Evolutionary conservation across 2,113 vertebrate genomes (phyloP).

Genomic region (Eleginops maclovinus): DNA sequence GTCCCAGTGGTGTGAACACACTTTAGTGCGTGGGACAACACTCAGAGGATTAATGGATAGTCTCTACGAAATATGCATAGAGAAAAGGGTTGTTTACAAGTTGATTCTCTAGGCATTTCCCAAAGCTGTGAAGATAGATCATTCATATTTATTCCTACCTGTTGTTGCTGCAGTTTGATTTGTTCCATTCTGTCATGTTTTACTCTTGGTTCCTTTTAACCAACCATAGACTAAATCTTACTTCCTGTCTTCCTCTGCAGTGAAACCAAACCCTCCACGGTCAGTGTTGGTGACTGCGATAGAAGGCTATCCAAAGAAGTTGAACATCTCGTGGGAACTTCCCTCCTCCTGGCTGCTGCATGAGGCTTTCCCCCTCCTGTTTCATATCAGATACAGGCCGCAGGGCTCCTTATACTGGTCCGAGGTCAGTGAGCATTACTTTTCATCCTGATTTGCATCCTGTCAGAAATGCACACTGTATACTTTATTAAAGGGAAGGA

Average conservation of each 20-base stretch:
- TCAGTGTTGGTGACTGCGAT: constrained; percentile 40
- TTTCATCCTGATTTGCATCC: not conserved
- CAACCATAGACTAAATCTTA: not conserved
- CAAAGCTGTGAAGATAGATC: not conserved
- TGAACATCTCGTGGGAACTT: constrained; percentile 73
- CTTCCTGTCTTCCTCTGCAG: constrained; percentile 53
- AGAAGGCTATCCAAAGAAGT: constrained; percentile 64
- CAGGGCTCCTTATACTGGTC: constrained; percentile 80
- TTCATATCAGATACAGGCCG: constrained; percentile 81
- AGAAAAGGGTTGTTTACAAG: not conserved
- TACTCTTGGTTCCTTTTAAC: not conserved
- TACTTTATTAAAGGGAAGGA: not conserved
- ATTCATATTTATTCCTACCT: not conserved
- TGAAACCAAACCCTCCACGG: constrained; percentile 84
- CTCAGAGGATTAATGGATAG: not conserved
- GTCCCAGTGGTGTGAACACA: not conserved
- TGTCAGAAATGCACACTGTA: not conserved
- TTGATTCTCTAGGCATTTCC: not conserved
- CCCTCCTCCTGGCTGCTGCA: constrained; percentile 77
- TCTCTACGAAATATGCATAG: not conserved
- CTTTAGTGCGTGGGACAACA: not conserved
- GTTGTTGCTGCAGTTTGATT: not conserved
- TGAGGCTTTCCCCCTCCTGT: constrained; percentile 71
- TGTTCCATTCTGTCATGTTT: not conserved
- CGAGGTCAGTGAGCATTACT: constrained; percentile 65